Evolutionary conservation across 2,113 vertebrate genomes (phyloP).

Genomic region (Crypturellus undulatus): DNA sequence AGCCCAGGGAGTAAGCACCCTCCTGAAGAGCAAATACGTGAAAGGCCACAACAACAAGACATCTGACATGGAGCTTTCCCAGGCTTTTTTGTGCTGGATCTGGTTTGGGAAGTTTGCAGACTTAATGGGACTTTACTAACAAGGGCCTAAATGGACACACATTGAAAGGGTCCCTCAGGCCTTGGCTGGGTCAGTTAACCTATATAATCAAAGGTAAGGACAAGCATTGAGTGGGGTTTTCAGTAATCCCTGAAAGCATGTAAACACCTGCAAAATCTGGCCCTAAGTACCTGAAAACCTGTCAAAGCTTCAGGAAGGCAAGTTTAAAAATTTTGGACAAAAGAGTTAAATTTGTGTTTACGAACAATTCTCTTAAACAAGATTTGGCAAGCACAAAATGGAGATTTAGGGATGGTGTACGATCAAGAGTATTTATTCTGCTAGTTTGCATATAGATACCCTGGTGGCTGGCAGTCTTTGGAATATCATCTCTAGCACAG

Average conservation of each 20-base stretch:
- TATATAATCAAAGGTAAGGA: background rate
- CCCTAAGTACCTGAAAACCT: background rate
- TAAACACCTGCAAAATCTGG: background rate
- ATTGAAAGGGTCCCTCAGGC: background rate
- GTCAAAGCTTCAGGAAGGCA: background rate
- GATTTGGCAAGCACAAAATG: background rate
- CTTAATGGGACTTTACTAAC: background rate
- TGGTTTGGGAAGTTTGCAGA: fast-evolving
- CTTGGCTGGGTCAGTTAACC: background rate
- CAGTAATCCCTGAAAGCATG: background rate
- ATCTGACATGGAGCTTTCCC: background rate
- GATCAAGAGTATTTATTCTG: background rate
- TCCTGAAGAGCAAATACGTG: background rate
- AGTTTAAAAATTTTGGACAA: background rate
- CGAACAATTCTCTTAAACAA: background rate
- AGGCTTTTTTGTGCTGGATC: background rate
- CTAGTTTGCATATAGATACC: background rate
- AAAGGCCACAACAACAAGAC: background rate
- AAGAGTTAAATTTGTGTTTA: background rate
- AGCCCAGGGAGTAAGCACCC: background rate
- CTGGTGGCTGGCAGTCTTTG: background rate
- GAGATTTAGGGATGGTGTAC: background rate
- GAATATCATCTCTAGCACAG: background rate
- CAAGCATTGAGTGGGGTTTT: background rate
- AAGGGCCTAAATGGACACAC: background rate